Evolutionary conservation across 2,113 vertebrate genomes (phyloP).

Genomic region (Pseudopipra pipra): DNA sequence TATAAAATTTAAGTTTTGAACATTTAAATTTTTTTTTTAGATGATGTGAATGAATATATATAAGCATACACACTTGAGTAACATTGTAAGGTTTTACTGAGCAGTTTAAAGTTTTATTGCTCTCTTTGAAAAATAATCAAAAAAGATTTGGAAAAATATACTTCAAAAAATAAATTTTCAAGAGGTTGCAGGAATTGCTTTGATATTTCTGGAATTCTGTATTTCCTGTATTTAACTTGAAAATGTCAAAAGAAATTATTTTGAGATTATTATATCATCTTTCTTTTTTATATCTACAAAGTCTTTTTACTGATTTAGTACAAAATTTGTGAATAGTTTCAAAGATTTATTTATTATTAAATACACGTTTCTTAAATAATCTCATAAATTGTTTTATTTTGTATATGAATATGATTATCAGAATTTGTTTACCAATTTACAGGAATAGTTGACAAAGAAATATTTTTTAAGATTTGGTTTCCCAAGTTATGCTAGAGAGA

Average conservation of each 20-base stretch:
- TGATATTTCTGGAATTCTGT: neutral
- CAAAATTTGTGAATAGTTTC: neutral
- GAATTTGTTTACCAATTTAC: neutral
- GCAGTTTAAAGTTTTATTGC: neutral
- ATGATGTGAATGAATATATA: neutral
- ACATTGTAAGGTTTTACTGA: neutral
- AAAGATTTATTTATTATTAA: neutral
- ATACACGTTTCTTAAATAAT: neutral
- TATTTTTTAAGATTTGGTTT: neutral
- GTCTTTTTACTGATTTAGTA: neutral
- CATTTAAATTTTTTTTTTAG: neutral
- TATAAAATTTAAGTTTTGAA: neutral
- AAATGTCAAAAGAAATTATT: neutral
- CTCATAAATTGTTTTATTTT: neutral
- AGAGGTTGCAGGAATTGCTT: neutral
- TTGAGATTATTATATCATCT: neutral
- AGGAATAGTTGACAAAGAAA: neutral
- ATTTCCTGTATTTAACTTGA: neutral
- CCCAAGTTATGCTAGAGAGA: neutral
- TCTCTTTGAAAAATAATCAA: neutral
- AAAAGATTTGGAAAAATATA: neutral
- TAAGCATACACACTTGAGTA: accelerated
- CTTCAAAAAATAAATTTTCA: neutral
- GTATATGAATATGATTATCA: neutral
- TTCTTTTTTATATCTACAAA: neutral